Percentiles rank a stretch among this genome's conserved stretches.
These are phyloP conservation scores for Drosophila tsacasi DNA, from an alignment of 1,140 invertebrate species.

Conservation along the genomic window DNA sequence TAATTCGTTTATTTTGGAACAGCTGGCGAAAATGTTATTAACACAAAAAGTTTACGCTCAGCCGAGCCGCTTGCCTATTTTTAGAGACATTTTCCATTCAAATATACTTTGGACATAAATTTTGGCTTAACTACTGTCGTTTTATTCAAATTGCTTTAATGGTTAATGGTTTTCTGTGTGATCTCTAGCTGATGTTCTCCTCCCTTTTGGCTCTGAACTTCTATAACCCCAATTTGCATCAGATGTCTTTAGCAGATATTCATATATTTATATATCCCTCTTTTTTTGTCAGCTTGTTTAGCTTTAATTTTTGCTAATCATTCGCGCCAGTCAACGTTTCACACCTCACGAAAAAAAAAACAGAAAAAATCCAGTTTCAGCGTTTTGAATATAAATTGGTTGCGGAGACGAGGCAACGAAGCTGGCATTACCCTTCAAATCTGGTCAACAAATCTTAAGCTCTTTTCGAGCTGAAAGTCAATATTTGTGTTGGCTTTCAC, in stretches of 20 bases:
- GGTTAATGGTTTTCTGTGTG: conserved; percentile 21
- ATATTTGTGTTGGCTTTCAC: conserved; percentile 40
- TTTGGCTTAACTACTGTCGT: conserved; percentile 43
- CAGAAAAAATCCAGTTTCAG: conserved; percentile 38
- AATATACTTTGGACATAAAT: conserved; percentile 34
- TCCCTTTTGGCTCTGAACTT: conserved; percentile 30
- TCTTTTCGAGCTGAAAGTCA: conserved; percentile 29
- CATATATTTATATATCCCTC: conserved; percentile 1
- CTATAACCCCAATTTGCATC: conserved; percentile 46
- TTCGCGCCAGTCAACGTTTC: conserved; percentile 52
- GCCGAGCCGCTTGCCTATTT: conserved; percentile 50
- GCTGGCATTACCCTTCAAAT: conserved; percentile 29
- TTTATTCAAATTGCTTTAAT: conserved; percentile 45
- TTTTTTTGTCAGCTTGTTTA: conserved; percentile 54
- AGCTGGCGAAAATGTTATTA: conserved; percentile 66
- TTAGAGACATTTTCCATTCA: conserved; percentile 57
- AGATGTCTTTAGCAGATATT: conserved; percentile 32
- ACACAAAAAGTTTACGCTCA: conserved; percentile 63
- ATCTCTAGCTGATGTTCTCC: conserved; percentile 16
- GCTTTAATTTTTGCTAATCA: conserved; percentile 74
- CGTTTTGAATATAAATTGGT: conserved; percentile 35
- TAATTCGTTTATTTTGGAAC: conserved; percentile 67
- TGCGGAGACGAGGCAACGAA: conserved; percentile 11
- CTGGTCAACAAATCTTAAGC: conserved; percentile 40
- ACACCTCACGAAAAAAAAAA: conserved; percentile 23